Evolutionary conservation across 2,113 vertebrate genomes (phyloP).

Genomic region (Sorex araneus): DNA sequence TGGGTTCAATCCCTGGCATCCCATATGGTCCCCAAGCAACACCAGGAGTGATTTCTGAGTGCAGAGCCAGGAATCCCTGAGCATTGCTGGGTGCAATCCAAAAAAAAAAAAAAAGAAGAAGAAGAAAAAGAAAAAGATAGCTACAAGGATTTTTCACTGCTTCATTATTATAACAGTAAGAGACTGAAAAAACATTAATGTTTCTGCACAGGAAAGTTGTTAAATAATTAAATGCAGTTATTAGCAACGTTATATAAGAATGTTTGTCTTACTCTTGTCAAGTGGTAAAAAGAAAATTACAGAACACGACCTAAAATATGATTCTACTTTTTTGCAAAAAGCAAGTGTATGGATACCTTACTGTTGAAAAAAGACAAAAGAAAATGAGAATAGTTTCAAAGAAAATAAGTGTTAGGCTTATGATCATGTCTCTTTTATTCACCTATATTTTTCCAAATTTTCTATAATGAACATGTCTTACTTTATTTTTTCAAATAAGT

Average conservation of each 20-base stretch:
- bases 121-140: neutral
- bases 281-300: neutral
- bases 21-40: too few species aligned
- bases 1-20: too few species aligned
- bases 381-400: conserved; percentile 23
- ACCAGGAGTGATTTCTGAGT: too few species aligned
- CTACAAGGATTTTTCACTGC: neutral
- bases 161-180: conserved; percentile 17
- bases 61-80: too few species aligned
- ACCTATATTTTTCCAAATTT: neutral
- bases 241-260: neutral
- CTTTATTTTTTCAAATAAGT: conserved; percentile 40
- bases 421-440: neutral
- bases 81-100: too few species aligned
- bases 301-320: neutral
- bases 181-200: neutral
- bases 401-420: neutral
- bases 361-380: neutral
- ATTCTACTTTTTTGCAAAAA: conserved; percentile 2
- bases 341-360: neutral
- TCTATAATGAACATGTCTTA: neutral
- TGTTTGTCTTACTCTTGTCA: neutral
- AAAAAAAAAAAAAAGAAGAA: neutral
- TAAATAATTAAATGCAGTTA: conserved; percentile 40
- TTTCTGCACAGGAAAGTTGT: neutral